phyloP scores from a whole-genome alignment of 2,113 vertebrate genomes.

The Merops nubicus region DNA sequence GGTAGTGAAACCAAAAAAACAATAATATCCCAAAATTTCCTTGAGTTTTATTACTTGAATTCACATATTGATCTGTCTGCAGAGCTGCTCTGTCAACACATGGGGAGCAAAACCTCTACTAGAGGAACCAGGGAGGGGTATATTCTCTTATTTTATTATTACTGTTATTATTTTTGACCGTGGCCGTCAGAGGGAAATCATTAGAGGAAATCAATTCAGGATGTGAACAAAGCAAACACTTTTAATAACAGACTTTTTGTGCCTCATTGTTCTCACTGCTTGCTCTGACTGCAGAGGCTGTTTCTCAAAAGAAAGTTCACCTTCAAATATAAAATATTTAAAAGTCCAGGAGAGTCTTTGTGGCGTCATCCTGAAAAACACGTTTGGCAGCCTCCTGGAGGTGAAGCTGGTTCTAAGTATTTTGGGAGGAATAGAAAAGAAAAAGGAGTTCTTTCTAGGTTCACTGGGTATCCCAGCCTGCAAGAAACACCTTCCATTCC shows the following conservation, averaged over 20 bases:
- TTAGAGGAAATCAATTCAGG: constrained; percentile 64
- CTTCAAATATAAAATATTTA: not conserved
- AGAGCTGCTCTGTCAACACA: not conserved
- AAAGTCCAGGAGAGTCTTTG: not conserved
- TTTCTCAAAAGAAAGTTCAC: constrained; percentile 35
- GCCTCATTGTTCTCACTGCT: constrained; percentile 49
- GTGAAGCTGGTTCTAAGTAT: not conserved
- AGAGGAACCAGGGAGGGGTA: not conserved
- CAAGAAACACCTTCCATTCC: not conserved
- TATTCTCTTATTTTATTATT: constrained; percentile 21
- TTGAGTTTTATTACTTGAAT: not conserved
- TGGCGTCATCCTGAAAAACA: not conserved
- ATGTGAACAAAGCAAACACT: constrained; percentile 53
- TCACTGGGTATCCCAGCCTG: not conserved
- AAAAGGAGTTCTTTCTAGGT: not conserved
- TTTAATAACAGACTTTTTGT: constrained; percentile 32
- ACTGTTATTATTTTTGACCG: constrained; percentile 20
- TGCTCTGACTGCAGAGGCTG: not conserved
- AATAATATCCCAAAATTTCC: not conserved
- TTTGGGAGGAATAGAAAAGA: not conserved
- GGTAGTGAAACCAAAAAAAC: not conserved
- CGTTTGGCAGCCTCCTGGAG: not conserved
- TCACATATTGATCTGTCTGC: not conserved
- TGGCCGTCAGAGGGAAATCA: constrained; percentile 30
- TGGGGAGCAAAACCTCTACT: not conserved